Evolutionary conservation across 2,797 vertebrate species (phyloP), one percentile per base, ranked within the genome.

Genomic region (Gadopsis marmoratus): DNA sequence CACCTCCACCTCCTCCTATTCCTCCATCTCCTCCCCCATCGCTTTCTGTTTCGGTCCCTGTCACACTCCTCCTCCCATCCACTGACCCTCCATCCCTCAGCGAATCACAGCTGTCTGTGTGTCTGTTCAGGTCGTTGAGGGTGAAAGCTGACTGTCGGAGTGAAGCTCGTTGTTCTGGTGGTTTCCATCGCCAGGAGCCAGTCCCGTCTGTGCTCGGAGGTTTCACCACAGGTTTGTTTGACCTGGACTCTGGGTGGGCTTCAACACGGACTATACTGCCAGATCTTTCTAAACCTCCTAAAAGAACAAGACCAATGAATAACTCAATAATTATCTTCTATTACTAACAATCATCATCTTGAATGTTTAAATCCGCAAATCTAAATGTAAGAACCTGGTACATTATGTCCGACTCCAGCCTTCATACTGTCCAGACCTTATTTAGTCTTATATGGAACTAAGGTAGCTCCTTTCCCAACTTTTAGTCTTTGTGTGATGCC

Each of bases 171-270:
- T 90, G 93, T 12, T 98, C 97, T 0, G 96, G 96, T 4, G 97
- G 96, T 81, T 97, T 98, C 97, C 97, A 99, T 66, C 98, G 95
- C 97, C 97, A 99, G 6, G 97, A 98, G 69, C 97, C 97, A 1
- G 96, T 97, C 50, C 97, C 97, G 58, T 98, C 97, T 0, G 95
- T 97, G 81, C 95, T 97, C 0, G 97, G 97, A 79, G 97, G 97
- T 88, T 96, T 97, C 59, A 98, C 97, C 75, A 97, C 88, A 2
- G 97, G 97, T 84, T 96, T 95, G 87, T 95, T 95, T 4, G 72
- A 33, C 60, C 88, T 86, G 80, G 96, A 96, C 92, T 98, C 97
- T 0, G 97, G 97, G 79, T 98, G 97, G 74, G 97, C 97, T 68
- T 98, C 97, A 48, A 98, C 97, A 53, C 97, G 94, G 16, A 98